Evolutionary conservation across 1,140 invertebrate genomes (phyloP).

Genomic region (Oryzaephilus surinamensis): DNA sequence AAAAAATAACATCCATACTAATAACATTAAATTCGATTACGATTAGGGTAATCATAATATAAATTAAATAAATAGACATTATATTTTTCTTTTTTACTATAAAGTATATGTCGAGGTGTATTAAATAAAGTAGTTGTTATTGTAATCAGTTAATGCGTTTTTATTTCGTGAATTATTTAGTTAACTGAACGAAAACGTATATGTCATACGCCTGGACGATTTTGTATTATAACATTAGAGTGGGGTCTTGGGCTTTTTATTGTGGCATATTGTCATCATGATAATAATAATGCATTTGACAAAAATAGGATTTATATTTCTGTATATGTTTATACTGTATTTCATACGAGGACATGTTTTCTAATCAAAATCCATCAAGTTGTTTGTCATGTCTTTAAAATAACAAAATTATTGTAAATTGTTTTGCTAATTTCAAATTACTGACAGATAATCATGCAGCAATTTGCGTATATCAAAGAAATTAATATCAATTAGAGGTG

Average conservation of each 20-base stretch:
- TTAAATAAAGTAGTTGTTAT: no score
- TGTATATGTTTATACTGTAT: no score
- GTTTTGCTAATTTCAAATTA: conserved; percentile 4
- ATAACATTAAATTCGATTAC: no score
- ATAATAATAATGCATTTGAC: conserved; percentile 1
- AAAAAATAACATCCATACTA: no score
- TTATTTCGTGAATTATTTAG: conserved; percentile 17
- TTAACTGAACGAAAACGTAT: conserved; percentile 11
- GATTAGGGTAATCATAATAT: no score
- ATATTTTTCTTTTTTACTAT: no score
- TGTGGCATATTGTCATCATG: background rate
- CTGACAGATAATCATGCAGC: no score
- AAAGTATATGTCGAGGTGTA: no score
- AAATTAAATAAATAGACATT: no score
- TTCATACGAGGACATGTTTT: no score
- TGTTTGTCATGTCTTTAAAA: background rate
- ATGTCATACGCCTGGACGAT: conserved; percentile 8
- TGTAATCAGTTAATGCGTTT: conserved; percentile 20
- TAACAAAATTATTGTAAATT: background rate
- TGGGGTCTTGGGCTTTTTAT: background rate
- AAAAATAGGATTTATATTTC: no score
- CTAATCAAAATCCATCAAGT: background rate
- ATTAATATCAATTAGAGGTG: conserved; percentile 20
- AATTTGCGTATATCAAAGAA: no score
- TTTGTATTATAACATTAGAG: conserved; percentile 10